Percentiles rank a stretch among this genome's conserved stretches.
phyloP scores from a whole-genome alignment of 2,888 invertebrate species.

The Sturmia bella region DNA sequence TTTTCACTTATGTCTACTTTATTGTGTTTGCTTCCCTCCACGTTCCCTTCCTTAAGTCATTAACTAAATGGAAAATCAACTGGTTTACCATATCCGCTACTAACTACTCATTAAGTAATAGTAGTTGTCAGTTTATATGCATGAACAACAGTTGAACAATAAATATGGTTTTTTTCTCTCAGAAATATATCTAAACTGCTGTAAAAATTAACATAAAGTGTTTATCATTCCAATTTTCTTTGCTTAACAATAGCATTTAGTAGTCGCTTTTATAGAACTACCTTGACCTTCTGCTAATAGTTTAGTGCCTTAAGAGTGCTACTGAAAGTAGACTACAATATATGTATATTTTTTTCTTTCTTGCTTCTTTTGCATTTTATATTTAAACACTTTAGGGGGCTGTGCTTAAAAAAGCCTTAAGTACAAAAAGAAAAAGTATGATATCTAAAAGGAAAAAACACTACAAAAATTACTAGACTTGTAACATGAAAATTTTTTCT shows the following conservation, averaged over 20 bases:
- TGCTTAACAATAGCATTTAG: not conserved
- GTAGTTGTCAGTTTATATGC: no score
- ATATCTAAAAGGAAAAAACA: slow-evolving; percentile 24
- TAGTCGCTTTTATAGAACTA: slow-evolving; percentile 37
- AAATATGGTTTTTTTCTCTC: no score
- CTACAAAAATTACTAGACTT: slow-evolving; percentile 60
- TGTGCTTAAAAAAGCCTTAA: slow-evolving; percentile 30
- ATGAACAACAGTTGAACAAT: no score
- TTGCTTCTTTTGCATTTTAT: slow-evolving; percentile 7
- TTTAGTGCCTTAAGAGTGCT: slow-evolving; percentile 53
- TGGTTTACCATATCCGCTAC: no score
- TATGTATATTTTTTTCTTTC: slow-evolving; percentile 14
- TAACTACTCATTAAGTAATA: not conserved
- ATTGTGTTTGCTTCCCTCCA: no score
- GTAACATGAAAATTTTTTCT: slow-evolving; percentile 42
- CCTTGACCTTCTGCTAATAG: slow-evolving; percentile 69
- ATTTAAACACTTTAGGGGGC: slow-evolving; percentile 28
- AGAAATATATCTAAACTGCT: not conserved
- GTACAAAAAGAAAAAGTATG: slow-evolving; percentile 7
- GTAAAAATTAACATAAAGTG: not conserved
- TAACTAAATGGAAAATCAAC: no score
- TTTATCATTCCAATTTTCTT: not conserved
- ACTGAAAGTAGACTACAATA: slow-evolving; percentile 62
- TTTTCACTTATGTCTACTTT: no score
- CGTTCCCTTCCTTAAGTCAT: no score